Percentiles rank a stretch among this genome's conserved stretches.
These are phyloP conservation scores for Esox lucius DNA, from an alignment of 2,797 vertebrate species.

Conservation along the genomic window DNA sequence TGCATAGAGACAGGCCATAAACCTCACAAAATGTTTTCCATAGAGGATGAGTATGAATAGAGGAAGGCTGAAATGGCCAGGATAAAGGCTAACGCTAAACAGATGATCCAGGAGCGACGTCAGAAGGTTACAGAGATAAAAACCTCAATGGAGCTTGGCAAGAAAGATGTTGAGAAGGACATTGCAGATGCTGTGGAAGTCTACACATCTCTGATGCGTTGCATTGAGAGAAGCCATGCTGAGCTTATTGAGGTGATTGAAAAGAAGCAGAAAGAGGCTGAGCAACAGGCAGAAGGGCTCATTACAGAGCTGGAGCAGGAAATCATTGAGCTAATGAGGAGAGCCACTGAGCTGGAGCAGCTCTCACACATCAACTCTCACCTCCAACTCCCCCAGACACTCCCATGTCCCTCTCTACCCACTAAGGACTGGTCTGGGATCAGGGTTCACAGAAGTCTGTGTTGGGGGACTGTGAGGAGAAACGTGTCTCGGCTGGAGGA, in stretches of 20 bases:
- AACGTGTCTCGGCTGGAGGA: background rate
- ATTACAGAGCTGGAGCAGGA: constrained; percentile 59
- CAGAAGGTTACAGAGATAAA: constrained; percentile 50
- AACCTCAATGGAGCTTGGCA: constrained; percentile 44
- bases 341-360: background rate
- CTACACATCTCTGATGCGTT: constrained; percentile 52
- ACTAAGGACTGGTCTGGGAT: constrained; percentile 25
- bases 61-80: constrained; percentile 53
- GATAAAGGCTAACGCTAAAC: constrained; percentile 38
- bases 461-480: constrained; percentile 9
- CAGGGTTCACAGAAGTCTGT: constrained; percentile 6
- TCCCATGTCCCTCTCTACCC: constrained; percentile 19
- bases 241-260: constrained; percentile 51
- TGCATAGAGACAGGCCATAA: constrained; percentile 63
- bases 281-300: constrained; percentile 43
- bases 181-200: constrained; percentile 51
- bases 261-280: constrained; percentile 48
- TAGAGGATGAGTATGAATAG: constrained; percentile 54
- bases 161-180: constrained; percentile 55
- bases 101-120: constrained; percentile 53
- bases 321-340: constrained; percentile 43
- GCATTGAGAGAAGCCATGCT: constrained; percentile 53
- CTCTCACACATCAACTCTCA: background rate
- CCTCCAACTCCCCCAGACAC: constrained; percentile 35
- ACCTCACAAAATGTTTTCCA: constrained; percentile 62